These are phyloP conservation scores for Nomada fucata DNA, from an alignment of 2,888 invertebrate genomes.

Conservation along the genomic window DNA sequence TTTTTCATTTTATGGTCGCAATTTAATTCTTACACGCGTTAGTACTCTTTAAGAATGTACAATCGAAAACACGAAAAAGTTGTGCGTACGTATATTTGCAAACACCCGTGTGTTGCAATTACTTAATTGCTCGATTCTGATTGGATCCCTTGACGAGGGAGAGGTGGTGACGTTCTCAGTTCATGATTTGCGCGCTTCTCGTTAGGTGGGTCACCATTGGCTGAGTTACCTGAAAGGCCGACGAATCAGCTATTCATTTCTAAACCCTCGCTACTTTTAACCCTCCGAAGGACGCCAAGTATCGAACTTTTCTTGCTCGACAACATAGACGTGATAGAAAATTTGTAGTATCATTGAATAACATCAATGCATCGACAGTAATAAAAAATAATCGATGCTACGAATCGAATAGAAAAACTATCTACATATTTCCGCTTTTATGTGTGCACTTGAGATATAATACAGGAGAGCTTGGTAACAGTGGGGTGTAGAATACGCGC, in stretches of 20 bases:
- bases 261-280: conserved; percentile 55
- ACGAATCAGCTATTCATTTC: conserved; percentile 64
- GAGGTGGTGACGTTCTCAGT: conserved; percentile 43
- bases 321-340: no score
- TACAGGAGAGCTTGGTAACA: conserved; percentile 34
- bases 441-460: conserved; percentile 10
- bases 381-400: neutral
- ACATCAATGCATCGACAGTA: neutral
- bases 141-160: conserved; percentile 50
- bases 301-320: conserved; percentile 44
- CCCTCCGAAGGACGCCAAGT: conserved; percentile 37
- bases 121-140: conserved; percentile 68
- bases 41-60: neutral
- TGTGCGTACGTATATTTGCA: conserved; percentile 16
- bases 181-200: conserved; percentile 60
- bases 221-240: conserved; percentile 47
- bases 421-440: neutral
- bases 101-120: conserved; percentile 48
- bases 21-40: conserved; percentile 1
- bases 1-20: no score
- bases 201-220: conserved; percentile 54
- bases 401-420: neutral
- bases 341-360: neutral
- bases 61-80: conserved; percentile 15
- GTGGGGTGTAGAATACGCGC: conserved; percentile 61